Evolutionary conservation across 2,113 vertebrate species (phyloP).

Genomic region (Catagonus wagneri): DNA sequence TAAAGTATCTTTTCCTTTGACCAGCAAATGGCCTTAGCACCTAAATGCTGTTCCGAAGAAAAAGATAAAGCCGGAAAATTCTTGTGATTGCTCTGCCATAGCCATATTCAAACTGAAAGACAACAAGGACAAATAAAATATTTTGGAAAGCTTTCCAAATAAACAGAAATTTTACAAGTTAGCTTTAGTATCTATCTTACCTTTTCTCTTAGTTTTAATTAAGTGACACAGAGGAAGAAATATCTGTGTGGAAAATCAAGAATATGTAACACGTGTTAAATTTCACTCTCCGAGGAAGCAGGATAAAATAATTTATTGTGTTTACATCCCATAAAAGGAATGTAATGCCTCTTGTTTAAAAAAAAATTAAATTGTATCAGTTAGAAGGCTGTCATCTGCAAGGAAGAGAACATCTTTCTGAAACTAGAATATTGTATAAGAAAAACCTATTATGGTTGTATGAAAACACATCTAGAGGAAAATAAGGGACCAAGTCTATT

Average conservation of each 20-base stretch:
- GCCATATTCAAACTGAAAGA: background rate
- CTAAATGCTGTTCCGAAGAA: constrained; percentile 18
- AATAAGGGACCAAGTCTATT: fast-evolving
- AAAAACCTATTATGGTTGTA: background rate
- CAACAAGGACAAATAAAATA: background rate
- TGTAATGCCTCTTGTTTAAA: background rate
- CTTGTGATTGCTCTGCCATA: background rate
- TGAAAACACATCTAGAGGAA: background rate
- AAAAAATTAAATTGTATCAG: background rate
- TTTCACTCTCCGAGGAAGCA: background rate
- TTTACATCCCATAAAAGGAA: background rate
- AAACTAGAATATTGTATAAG: background rate
- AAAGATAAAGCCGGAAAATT: background rate
- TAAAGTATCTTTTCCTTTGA: constrained; percentile 65
- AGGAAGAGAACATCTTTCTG: background rate
- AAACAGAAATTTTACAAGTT: background rate
- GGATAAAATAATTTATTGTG: background rate
- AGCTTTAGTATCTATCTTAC: background rate
- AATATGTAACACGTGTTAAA: background rate
- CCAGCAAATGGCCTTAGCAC: constrained; percentile 36
- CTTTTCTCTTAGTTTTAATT: background rate
- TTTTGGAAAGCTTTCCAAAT: background rate
- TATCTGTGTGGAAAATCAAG: background rate
- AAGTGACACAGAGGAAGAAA: background rate
- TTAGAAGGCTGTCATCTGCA: background rate